Percentiles rank a stretch among this genome's conserved stretches.
Conservation (phyloP, 1,140 invertebrate genomes). For the Andricus grossulariae region DNA sequence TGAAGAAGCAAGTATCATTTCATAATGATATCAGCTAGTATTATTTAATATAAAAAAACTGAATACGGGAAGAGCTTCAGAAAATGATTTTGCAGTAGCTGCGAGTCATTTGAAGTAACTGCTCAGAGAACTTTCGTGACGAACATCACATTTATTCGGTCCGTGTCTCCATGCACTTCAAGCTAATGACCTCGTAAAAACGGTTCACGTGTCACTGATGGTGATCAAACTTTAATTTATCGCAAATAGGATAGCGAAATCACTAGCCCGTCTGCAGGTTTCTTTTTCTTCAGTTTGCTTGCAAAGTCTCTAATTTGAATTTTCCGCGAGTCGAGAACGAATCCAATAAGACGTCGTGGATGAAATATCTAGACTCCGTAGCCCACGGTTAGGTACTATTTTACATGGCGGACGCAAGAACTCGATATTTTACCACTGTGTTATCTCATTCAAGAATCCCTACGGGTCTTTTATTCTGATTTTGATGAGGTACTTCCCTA, state of each 20-base stretch:
- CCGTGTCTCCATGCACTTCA: background rate
- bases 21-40: too few species aligned
- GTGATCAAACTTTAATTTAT: constrained; percentile 19
- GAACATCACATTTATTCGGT: background rate
- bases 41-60: too few species aligned
- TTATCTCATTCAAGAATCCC: constrained; percentile 60
- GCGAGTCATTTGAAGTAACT: too few species aligned
- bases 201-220: constrained; percentile 23
- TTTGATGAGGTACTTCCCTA: constrained; percentile 47
- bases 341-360: constrained; percentile 54
- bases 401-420: constrained; percentile 55
- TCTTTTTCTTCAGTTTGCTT: constrained; percentile 12
- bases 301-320: constrained; percentile 42
- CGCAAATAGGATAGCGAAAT: constrained; percentile 14
- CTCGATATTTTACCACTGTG: constrained; percentile 59
- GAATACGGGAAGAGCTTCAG: too few species aligned
- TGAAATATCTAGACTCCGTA: constrained; percentile 52
- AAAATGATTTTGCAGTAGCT: too few species aligned
- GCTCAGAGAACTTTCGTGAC: background rate
- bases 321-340: constrained; percentile 37
- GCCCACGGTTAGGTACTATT: constrained; percentile 55
- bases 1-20: too few species aligned
- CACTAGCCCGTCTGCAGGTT: constrained; percentile 15
- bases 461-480: constrained; percentile 47
- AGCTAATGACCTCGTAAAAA: constrained; percentile 2